Base-by-base conservation (phyloP, 2,797 vertebrate species). In the Naso thynnoides region DNA sequence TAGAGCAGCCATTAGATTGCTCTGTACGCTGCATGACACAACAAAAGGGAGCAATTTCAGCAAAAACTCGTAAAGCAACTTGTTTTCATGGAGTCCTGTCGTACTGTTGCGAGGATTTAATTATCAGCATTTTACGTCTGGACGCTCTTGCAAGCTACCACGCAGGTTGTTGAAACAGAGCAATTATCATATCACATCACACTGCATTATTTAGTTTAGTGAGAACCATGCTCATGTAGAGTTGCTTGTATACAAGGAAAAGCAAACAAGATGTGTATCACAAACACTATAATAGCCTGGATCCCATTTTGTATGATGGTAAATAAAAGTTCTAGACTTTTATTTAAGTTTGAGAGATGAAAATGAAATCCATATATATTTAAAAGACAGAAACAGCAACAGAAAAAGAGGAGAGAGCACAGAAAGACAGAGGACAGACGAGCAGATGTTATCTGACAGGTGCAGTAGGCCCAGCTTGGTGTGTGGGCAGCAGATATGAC, bases 361-460 rank as follows among this genome's bases (percentile, higher is more conserved):
- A 61, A 61, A 62, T 38, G 6, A 53, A 55, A 44, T 27, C 44
- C 18, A 45, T 16, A 47, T 27, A 60, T 56, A 24, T 38, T 57
- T 33, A 38, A 19, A 48, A 41, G 27, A 38, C 42, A 59, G 49
- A 38, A 41, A 31, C 53, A 67, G 26, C 41, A 24, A 68, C 60
- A 47, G 50, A 58, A 10, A 52, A 21, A 48, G 27, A 38, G 29
- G 48, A 27, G 36, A 56, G 48, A 50, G 39, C 80, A 57, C 15
- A 58, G 72, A 66, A 48, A 79, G 69, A 76, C 54, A 54, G 66
- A 73, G 78, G 78, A 88, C 84, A 82, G 73, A 86, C 81, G 86
- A 91, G 60, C 90, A 90, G 91, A 92, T 93, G 88, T 87, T 90
- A 89, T 83, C 86, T 90, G 90, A 89, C 89, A 92, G 87, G 85